Base-by-base conservation (phyloP, 2,113 vertebrate species). In the Oncorhynchus kisutch region DNA sequence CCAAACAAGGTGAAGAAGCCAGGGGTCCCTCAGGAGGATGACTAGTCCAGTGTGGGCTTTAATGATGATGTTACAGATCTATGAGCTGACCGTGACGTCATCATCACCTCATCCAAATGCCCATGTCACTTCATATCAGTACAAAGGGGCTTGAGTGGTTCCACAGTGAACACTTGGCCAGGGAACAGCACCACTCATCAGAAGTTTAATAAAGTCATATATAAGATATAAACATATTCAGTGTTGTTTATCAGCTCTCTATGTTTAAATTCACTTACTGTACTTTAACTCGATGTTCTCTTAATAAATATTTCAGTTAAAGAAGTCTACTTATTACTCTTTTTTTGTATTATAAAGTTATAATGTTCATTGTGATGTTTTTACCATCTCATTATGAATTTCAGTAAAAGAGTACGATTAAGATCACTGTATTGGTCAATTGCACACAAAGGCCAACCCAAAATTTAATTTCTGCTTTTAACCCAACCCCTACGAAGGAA, bases 51-150 rank as follows among this genome's bases (percentile, higher is more conserved):
- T 78, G 87, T 94, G 79, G 91, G 92, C 66, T 94, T 94, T 14
- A 85, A 75, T 57, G 87, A 91, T 7, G 95, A 97, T 67, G 90
- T 95, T 77, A 96, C 94, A 2, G 93, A 97, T 85, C 92, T 96
- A 76, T 97, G 83, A 95, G 18, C 39, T 70, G 59, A 22, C 51
- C 3, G 16, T 54, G 51, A 54, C 4, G 4, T 54, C 51, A 54
- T 51, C 49, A 4, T 54, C 16, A 54, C 51, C 51, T 18, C 51
- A 54, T 54, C 51, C 4, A 57, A 57, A 57, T 20, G 20, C 54
- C 13, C 54, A 7, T 57, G 54, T 7, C 54, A 57, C 54, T 57
- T 57, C 20, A 14, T 20, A 57, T 57, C 54, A 18, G 54, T 57
- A 14, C 20, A 2, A 57, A 57, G 20, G 54, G 54, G 20, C 18